Base-by-base conservation (phyloP, 2,113 vertebrate genomes). In the Telmatochromis sp. region DNA sequence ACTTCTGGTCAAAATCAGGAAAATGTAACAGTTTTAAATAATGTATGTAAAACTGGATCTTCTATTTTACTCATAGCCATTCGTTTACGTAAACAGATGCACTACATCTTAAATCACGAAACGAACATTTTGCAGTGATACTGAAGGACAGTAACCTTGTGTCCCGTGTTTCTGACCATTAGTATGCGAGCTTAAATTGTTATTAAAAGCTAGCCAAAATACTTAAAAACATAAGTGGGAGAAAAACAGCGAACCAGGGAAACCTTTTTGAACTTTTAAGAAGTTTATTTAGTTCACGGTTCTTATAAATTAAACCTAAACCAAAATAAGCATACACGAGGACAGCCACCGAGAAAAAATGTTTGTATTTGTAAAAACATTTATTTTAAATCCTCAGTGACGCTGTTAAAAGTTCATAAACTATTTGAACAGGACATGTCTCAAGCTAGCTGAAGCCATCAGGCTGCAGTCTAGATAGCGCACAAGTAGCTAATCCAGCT, bases 121-220 rank as follows among this genome's bases (percentile, higher is more conserved):
- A 45, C 5, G 37, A 73, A 28, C 40, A 26, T 17, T 17, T 9
- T 45, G 37, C 68, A 73, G 6, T 28, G 13, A 73, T 26, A 45
- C 4, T 28, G 0, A 2, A 73, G 14, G 68, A 15, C n/a, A 45
- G 21, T 28, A 73, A 26, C 40, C 1, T 26, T 28, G 15, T 19
- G 42, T 50, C 71, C 19, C 17, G 17, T 65, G 19, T 37, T 37
- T 65, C 4, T 73, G 13, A 15, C 13, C 31, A 45, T 73, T 26
- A 15, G 21, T 45, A 7, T 26, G 13, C 13, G n/a, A 73, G 0
- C 21, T 45, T 0, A 45, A 42, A 23, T 71, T 71, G 9, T 12
- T 75, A 12, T 50, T 75, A 0, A 75, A 12, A 75, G 9, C 23
- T 26, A 0, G 42, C 9, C 40, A 47, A 31, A 31, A 31, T n/a